Percentiles rank a stretch among this genome's conserved stretches.
These are phyloP conservation scores for Trichogramma dendrolimi DNA, from an alignment of 2,888 invertebrate genomes.

Conservation along the genomic window DNA sequence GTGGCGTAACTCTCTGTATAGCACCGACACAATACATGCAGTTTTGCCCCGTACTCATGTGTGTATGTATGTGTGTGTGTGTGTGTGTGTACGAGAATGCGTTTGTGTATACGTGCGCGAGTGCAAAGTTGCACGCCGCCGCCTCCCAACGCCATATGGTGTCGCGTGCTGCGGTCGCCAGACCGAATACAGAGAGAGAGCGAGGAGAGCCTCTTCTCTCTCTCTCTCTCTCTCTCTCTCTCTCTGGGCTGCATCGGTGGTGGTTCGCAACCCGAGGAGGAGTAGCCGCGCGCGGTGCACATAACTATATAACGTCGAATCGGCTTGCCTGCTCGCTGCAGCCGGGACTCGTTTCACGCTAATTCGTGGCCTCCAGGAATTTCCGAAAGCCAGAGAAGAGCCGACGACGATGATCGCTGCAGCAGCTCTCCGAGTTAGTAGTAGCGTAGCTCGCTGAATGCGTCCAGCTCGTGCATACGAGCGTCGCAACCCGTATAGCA, in stretches of 20 bases:
- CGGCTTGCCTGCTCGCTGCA: constrained; percentile 21
- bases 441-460: not conserved
- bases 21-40: not conserved
- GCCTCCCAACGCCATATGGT: constrained; percentile 45
- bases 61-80: no score
- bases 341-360: constrained; percentile 38
- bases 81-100: not conserved
- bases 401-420: constrained; percentile 7
- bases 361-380: constrained; percentile 48
- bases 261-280: constrained; percentile 42
- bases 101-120: constrained; percentile 26
- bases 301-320: not conserved
- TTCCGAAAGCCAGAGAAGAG: constrained; percentile 27
- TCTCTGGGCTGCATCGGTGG: constrained; percentile 19
- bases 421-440: constrained; percentile 14
- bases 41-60: constrained; percentile 6
- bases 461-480: no score
- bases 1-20: no score
- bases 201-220: not conserved
- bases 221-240: no score
- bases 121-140: not conserved
- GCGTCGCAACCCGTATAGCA: no score
- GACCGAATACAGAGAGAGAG: constrained; percentile 35
- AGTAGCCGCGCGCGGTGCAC: constrained; percentile 35
- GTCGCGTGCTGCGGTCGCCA: constrained; percentile 51